Percentiles rank a stretch among this genome's conserved stretches.
phyloP scores from a whole-genome alignment of 2,797 vertebrate genomes.

The Lutjanus campechanus region DNA sequence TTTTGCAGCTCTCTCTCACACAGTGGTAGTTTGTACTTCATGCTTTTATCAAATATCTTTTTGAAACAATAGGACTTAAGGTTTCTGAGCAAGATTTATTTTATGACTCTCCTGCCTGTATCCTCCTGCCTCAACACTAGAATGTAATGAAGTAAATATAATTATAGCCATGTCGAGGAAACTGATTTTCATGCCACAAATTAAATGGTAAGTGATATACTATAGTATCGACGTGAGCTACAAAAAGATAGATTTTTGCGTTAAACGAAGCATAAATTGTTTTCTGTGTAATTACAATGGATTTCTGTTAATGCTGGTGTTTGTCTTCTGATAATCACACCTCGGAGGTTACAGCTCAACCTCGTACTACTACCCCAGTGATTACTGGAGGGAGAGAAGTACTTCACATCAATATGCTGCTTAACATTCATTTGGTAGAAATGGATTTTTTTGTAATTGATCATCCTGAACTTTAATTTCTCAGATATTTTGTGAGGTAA shows the following conservation, averaged over 20 bases:
- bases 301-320: constrained; percentile 13
- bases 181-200: neutral
- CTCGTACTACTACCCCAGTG: neutral
- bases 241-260: neutral
- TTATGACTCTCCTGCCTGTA: neutral
- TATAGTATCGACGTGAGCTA: neutral
- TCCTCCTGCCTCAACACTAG: neutral
- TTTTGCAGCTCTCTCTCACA: constrained; percentile 30
- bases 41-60: constrained; percentile 4
- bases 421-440: neutral
- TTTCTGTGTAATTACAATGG: constrained; percentile 19
- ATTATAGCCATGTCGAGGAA: neutral
- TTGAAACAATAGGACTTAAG: neutral
- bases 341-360: constrained; percentile 5
- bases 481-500: constrained; percentile 1
- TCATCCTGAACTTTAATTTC: neutral
- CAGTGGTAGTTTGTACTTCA: neutral
- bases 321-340: constrained; percentile 13
- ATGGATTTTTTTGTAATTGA: neutral
- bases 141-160: neutral
- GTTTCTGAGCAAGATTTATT: neutral
- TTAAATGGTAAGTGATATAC: constrained; percentile 1
- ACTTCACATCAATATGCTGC: neutral
- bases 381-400: neutral
- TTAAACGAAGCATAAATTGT: constrained; percentile 4